Conservation (phyloP, 2,888 invertebrate species). For the Apamea epomidion region DNA sequence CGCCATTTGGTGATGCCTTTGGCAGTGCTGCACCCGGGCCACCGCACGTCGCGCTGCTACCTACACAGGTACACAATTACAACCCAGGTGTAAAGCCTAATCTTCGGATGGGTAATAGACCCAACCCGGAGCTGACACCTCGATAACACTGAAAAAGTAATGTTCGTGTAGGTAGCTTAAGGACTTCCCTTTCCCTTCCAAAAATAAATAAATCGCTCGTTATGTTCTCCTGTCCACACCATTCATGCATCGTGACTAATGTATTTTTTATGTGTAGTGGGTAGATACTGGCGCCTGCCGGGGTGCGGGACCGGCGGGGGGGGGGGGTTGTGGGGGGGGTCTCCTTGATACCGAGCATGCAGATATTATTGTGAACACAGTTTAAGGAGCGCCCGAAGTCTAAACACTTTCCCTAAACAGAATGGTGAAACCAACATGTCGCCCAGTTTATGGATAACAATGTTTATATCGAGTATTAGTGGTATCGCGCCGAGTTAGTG, state of each 20-base stretch:
- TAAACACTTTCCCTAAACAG: not conserved
- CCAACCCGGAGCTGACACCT: not conserved
- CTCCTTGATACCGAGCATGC: constrained; percentile 14
- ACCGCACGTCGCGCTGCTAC: not conserved
- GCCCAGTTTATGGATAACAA: constrained; percentile 10
- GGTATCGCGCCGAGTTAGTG: constrained; percentile 38
- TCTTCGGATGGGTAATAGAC: not conserved
- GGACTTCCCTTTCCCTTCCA: constrained; percentile 8
- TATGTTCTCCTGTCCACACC: constrained; percentile 56
- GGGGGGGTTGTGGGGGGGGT: not conserved
- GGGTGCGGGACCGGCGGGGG: not conserved
- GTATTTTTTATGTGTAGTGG: constrained; percentile 58
- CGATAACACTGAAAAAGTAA: not conserved
- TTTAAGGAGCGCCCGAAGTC: constrained; percentile 5
- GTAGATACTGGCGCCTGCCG: not conserved
- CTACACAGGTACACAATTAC: too few species aligned
- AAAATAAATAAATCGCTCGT: constrained; percentile 55
- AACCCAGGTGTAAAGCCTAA: not conserved
- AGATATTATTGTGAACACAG: constrained; percentile 41
- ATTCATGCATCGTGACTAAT: constrained; percentile 66
- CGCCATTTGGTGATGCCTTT: not conserved
- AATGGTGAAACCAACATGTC: constrained; percentile 9
- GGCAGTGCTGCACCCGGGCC: not conserved
- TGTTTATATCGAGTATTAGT: constrained; percentile 36
- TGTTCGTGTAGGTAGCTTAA: not conserved